Evolutionary conservation across 2,797 vertebrate species (phyloP), one percentile per base, ranked within the genome.

Genomic region (Smutsia gigantea): DNA sequence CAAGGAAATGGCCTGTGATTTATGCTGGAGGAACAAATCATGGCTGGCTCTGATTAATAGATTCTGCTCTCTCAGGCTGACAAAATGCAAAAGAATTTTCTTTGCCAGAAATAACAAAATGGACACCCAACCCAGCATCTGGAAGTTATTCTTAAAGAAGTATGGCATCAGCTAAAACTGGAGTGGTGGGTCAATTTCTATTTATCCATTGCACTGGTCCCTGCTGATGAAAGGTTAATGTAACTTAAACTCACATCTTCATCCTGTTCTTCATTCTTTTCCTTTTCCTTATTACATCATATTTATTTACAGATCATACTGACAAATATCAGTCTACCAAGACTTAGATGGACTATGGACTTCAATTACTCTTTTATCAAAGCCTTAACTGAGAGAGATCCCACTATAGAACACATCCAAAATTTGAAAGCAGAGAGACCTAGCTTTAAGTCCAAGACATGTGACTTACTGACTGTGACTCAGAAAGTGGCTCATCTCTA

Each of bases 21-120:
- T 92, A 93, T 96, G 90, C 89, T 93, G 77, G 90, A 93, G 84
- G 94, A 94, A 96, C 92, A 96, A 95, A 96, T 94, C 69, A 78
- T 95, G 95, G 72, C 96, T 98, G 97, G 97, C 94, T 96, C 93
- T 86, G 95, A 96, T 97, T 90, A 97, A 96, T 93, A 79, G 53
- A 96, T 93, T 94, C 89, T 98, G 84, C 42, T 97, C 55, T 95
- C 64, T 95, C 74, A 39, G 94, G 94, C 90, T 96, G 95, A 96
- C 96, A 97, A 97, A 94, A 97, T 96, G 93, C 81, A 68, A 95
- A 95, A 94, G 94, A 87, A 72, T 86, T 96, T 87, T 83, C 95
- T 92, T 93, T 95, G 96, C 97, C 96, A 97, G 96, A 97, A 98
- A 97, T 95, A 98, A 94, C 93, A 97, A 96, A 98, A 97, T 95